phyloP scores from a whole-genome alignment of 2,113 vertebrate species.

The Tretioscincus oriximinensis region DNA sequence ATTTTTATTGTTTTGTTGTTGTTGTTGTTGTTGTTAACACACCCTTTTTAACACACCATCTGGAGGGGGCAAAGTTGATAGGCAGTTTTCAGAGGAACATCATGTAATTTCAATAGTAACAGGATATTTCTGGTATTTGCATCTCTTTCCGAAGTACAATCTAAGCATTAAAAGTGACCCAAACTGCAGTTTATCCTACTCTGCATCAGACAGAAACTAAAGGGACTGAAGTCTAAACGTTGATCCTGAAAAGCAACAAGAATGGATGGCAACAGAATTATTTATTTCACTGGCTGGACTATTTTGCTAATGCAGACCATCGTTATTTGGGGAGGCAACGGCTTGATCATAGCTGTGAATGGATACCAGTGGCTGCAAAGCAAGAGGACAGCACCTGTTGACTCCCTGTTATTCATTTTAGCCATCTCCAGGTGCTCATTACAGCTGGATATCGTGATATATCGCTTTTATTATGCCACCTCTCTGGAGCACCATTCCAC shows the following conservation, averaged over 20 bases:
- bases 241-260: background rate
- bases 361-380: background rate
- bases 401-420: constrained; percentile 23
- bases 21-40: too few relatives aligned
- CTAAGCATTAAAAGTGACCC: background rate
- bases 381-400: accelerated
- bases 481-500: accelerated
- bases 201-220: background rate
- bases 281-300: accelerated
- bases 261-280: background rate
- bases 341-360: constrained; percentile 17
- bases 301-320: constrained; percentile 4
- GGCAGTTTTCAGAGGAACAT: too few relatives aligned
- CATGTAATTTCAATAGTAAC: background rate
- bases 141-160: background rate
- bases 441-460: background rate
- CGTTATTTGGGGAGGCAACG: constrained; percentile 34
- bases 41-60: too few relatives aligned
- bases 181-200: background rate
- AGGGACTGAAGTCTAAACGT: background rate
- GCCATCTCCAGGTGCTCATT: constrained; percentile 23
- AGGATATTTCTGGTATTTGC: background rate
- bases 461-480: background rate
- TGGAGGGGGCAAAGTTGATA: too few relatives aligned
- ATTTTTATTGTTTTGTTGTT: too few relatives aligned